A percentile compares a stretch with the other conserved stretches of the same genome.
Conservation (phyloP, 2,888 invertebrate species). For the Oasisia sp. region DNA sequence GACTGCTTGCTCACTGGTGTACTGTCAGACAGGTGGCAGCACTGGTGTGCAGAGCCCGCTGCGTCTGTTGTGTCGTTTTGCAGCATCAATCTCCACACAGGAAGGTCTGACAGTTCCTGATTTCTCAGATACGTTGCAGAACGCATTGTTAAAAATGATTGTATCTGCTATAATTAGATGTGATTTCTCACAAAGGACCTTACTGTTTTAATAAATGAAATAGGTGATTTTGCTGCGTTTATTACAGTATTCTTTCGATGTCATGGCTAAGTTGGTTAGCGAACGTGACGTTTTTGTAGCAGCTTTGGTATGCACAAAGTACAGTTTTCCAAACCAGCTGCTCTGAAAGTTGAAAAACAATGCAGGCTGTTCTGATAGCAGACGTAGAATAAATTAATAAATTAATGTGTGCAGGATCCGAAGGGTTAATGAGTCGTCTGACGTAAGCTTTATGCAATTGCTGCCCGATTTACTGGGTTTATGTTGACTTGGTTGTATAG, state of each 20-base stretch:
- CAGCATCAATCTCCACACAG: background rate
- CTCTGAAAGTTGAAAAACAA: background rate
- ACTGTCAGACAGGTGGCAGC: constrained; percentile 40
- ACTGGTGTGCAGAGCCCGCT: background rate
- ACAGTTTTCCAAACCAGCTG: constrained; percentile 1
- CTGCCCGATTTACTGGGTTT: background rate
- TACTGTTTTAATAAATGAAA: constrained; percentile 5
- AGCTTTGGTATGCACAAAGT: background rate
- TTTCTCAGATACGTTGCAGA: background rate
- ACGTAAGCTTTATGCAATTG: background rate
- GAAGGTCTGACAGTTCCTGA: background rate
- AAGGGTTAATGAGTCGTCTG: background rate
- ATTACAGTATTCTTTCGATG: background rate
- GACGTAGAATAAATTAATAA: background rate
- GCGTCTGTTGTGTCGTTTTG: background rate
- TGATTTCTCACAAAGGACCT: background rate
- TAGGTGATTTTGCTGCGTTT: background rate
- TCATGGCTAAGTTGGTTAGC: background rate
- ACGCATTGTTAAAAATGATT: background rate
- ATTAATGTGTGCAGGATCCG: background rate
- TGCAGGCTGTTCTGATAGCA: background rate
- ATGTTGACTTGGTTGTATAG: background rate
- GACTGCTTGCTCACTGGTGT: background rate
- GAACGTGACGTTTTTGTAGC: background rate
- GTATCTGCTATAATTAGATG: constrained; percentile 17